These are phyloP conservation scores for Melanotaenia duboulayi DNA, from an alignment of 2,113 vertebrate genomes.

Conservation along the genomic window DNA sequence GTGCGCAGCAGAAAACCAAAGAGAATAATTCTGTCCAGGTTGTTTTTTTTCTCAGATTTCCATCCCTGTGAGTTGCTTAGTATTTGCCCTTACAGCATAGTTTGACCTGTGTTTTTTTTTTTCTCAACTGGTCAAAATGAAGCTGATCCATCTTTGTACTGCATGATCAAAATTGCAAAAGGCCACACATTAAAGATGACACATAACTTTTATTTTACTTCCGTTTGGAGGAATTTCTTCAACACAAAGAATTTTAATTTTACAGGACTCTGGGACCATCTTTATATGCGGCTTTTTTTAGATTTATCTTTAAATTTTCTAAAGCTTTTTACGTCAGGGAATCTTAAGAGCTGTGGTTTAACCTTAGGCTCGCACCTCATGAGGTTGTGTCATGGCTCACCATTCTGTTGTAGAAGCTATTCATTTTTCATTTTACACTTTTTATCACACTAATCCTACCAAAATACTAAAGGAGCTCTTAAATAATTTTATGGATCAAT, in stretches of 20 bases:
- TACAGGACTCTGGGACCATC: neutral
- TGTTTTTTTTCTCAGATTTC: conserved; percentile 29
- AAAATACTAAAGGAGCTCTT: too few relatives aligned
- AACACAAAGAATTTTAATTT: neutral
- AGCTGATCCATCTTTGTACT: neutral
- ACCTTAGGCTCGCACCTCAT: neutral
- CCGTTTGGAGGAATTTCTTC: neutral
- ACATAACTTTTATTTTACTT: neutral
- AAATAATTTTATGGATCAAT: too few relatives aligned
- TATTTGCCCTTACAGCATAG: neutral
- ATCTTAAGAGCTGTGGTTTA: neutral
- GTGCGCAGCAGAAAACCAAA: conserved; percentile 61
- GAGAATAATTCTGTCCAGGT: conserved; percentile 22
- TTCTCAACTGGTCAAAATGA: neutral
- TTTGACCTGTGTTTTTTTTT: neutral
- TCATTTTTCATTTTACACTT: conserved; percentile 5
- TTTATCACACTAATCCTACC: neutral
- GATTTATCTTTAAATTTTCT: too few relatives aligned
- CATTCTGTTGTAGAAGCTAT: conserved; percentile 3
- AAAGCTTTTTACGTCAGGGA: too few relatives aligned
- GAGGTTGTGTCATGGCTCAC: neutral
- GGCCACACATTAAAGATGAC: neutral
- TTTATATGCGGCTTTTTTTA: neutral
- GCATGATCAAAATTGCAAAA: too few relatives aligned
- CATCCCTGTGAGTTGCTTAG: conserved; percentile 5